Evolutionary conservation across 2,888 invertebrate genomes (phyloP), one percentile per base, ranked within the genome.

Genomic region (Alloscopus bannaensis): DNA sequence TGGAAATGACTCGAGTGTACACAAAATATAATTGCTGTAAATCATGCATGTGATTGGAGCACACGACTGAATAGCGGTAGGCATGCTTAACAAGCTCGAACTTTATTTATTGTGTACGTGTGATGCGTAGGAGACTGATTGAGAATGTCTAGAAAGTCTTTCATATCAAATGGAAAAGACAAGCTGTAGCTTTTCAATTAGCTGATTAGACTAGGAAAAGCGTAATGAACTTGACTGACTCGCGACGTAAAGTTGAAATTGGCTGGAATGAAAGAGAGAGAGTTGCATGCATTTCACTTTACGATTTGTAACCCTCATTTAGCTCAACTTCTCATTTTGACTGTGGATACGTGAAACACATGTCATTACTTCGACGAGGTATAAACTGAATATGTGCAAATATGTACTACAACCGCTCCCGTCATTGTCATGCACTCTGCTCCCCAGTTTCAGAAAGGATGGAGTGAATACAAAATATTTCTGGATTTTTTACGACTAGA

Each of bases 221-320:
- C 55, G 57, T 73, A 73, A 73, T 73, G 73, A 73, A 73, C 73
- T 73, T 64, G 31, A 65, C 52, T 55, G 62, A 72, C 64, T 50
- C 11, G 16, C 24, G 26, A n/a, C n/a, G n/a, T n/a, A n/a, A n/a
- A n/a, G n/a, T n/a, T n/a, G n/a, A 64, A 6, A 22, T 2, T 18
- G 24, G 2, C 55, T 26, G 18, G n/a, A 50, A 66, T 16, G 29
- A 31, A 28, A 29, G 22, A 50, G 24, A 71, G n/a, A 60, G 29
- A 60, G 20, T n/a, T 50, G 8, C 18, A 50, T 50, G 50, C 50
- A n/a, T 13, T 50, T 36, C 36, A 36, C 36, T 8, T 36, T 36
- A n/a, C n/a, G 40, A 16, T 47, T 47, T 13, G 4, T n/a, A 47
- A 47, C 4, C 20, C 11, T 47, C 50, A 47, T 47, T 16, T n/a